Base-by-base conservation (phyloP, 2,797 vertebrate species). In the Falco rusticolus region DNA sequence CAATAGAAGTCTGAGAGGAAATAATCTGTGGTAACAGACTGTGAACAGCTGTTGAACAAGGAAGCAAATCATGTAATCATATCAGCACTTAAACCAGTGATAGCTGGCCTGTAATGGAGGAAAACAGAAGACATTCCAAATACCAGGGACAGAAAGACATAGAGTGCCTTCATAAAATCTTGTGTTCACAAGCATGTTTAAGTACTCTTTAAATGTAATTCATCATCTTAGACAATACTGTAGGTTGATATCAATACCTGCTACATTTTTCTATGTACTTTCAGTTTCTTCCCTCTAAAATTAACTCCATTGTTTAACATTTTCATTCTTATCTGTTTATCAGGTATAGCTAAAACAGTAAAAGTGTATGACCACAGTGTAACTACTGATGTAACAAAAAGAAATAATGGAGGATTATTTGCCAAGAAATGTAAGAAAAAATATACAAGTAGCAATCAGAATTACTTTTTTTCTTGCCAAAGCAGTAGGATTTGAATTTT, bases 1-100 rank as follows among this genome's bases (percentile, higher is more conserved):
- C 65, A 69, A 22, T 6, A 94, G 78, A 87, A 78, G 57, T 93
- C 93, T 78, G 54, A 91, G 80, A 95, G 75, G 90, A 94, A 97
- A 94, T 84, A 92, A 94, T 93, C 77, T 91, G 43, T 31, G 17
- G 50, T 87, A 95, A 88, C 61, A 88, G 82, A 81, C n/a, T 96
- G 66, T 76, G 88, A 97, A 91, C 82, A 96, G 84, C 86, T 96
- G 92, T 93, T 95, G 94, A 95, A 90, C 84, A 91, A 95, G 69
- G 80, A 97, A 91, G 54, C 10, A 94, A 96, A 93, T 93, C 54
- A 68, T 78, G 51, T 92, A 88, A 93, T 92, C 83, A 56, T 78
- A 96, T 90, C 86, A 97, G 47, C 87, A 94, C 77, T 96, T 95
- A 95, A 96, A 94, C 72, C 29, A 69, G 60, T 82, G 54, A 85